Evolutionary conservation across 2,888 invertebrate genomes (phyloP).

Genomic region (Tineola bisselliella): DNA sequence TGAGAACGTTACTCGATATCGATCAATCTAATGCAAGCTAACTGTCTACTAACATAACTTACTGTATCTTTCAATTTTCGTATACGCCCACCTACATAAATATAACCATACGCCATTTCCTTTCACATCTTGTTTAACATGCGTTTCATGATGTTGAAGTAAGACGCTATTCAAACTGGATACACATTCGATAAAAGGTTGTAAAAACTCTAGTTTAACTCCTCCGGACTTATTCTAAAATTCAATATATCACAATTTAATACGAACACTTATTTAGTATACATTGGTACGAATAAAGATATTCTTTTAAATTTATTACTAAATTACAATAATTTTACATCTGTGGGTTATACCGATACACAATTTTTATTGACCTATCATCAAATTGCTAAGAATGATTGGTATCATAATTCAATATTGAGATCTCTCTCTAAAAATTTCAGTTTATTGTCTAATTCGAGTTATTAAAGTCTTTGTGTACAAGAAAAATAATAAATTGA

Average conservation of each 20-base stretch:
- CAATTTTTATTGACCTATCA: background rate
- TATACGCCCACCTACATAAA: slow-evolving; percentile 9
- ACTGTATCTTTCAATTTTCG: slow-evolving; percentile 14
- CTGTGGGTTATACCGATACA: background rate
- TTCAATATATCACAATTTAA: background rate
- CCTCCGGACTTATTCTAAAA: no score
- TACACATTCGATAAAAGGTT: no score
- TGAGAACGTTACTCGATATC: slow-evolving; percentile 14
- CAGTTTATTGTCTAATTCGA: slow-evolving; percentile 49
- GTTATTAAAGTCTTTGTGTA: slow-evolving; percentile 47
- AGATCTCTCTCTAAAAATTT: slow-evolving; percentile 42
- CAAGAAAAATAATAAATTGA: slow-evolving; percentile 55
- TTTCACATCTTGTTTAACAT: background rate
- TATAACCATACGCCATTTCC: background rate
- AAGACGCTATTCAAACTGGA: no score
- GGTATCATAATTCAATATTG: slow-evolving; percentile 39
- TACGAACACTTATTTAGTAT: background rate
- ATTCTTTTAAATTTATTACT: background rate
- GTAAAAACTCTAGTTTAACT: no score
- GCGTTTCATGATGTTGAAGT: no score
- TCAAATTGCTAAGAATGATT: background rate
- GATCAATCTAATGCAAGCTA: slow-evolving; percentile 14
- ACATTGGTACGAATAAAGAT: background rate
- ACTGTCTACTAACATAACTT: slow-evolving; percentile 14
- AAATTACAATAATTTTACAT: background rate